Base-by-base conservation (phyloP, 2,113 vertebrate species). In the Cynoglossus semilaevis region DNA sequence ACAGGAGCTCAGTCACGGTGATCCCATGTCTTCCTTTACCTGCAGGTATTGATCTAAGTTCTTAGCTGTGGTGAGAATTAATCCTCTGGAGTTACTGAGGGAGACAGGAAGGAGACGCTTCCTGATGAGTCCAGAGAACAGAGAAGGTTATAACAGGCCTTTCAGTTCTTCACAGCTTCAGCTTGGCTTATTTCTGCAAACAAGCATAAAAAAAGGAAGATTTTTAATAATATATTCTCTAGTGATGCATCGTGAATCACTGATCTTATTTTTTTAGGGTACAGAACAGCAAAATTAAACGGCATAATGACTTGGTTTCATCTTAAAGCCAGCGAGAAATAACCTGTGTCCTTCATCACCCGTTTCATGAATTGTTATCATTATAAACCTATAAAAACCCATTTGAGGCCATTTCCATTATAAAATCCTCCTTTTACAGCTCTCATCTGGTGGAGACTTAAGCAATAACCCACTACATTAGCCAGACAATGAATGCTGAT, bases 11-110 rank as follows among this genome's bases (percentile, higher is more conserved):
- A 69, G 62, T 80, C 80, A 70, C 55, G n/a, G 15, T 38, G 72
- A 74, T 67, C 47, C 41, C 6, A 5, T 37, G 35, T 49, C 48
- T 47, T 17, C 37, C 42, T 66, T 51, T 4, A 12, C 15, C 58
- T 46, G 13, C 47, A 46, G 22, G 12, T 66, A 79, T 87, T 50
- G 77, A 84, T 84, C 63, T 54, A 6, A 29, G 22, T 9, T n/a
- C 42, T 34, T 48, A 71, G 53, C 17, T 36, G 22, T 15, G 19
- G 13, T 43, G 19, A 48, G 51, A 48, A 44, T 15, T 44, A 43
- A 41, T 68, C 50, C 51, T 63, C 60, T 8, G 34, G 38, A 44
- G 14, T 17, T 47, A 43, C 45, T 38, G 46, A 15, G 22, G 6
- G 22, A 29, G 22, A 6, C 3, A 29, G 22, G 15, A 10, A 57